Percentiles rank a stretch among this genome's conserved stretches.
Evolutionary conservation across 1,140 invertebrate genomes (phyloP).

Genomic region (Linepithema humile): DNA sequence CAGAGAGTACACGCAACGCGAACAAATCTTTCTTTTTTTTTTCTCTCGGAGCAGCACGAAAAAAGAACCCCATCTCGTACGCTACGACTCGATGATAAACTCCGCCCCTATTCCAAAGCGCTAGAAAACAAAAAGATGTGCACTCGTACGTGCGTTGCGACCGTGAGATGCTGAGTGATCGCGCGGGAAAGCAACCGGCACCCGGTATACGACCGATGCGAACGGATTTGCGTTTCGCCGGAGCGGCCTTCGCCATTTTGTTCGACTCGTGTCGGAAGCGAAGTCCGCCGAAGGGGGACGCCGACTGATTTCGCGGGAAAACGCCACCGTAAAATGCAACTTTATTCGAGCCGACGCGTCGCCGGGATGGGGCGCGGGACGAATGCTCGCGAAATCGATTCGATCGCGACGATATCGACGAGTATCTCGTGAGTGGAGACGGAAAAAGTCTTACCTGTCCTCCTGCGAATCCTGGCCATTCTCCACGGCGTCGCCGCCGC

Average conservation of each 20-base stretch:
- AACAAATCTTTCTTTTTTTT: neutral
- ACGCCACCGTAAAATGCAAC: neutral
- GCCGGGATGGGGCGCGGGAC: neutral
- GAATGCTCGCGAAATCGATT: neutral
- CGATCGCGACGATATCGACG: neutral
- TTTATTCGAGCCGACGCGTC: neutral
- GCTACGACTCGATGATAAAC: slow-evolving; percentile 31
- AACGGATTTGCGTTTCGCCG: slow-evolving; percentile 66
- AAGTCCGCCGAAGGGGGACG: slow-evolving; percentile 30
- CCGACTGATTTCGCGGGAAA: slow-evolving; percentile 48
- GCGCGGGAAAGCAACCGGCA: neutral
- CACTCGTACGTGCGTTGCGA: neutral
- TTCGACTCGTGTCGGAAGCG: slow-evolving; percentile 36
- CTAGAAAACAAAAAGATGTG: slow-evolving; percentile 40
- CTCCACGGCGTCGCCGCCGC: slow-evolving; percentile 78
- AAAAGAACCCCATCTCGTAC: neutral
- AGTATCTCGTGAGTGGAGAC: neutral
- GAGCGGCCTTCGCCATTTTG: slow-evolving; percentile 73
- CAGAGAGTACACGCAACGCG: neutral
- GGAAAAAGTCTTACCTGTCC: slow-evolving; percentile 80
- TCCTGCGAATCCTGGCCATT: slow-evolving; percentile 83
- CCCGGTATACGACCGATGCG: slow-evolving; percentile 64
- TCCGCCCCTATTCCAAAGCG: slow-evolving; percentile 71
- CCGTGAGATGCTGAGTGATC: neutral
- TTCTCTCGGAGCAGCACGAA: neutral